A percentile compares a stretch with the other conserved stretches of the same genome.
Conservation (phyloP, 2,888 invertebrate species). For the Mythimna ferrago region DNA sequence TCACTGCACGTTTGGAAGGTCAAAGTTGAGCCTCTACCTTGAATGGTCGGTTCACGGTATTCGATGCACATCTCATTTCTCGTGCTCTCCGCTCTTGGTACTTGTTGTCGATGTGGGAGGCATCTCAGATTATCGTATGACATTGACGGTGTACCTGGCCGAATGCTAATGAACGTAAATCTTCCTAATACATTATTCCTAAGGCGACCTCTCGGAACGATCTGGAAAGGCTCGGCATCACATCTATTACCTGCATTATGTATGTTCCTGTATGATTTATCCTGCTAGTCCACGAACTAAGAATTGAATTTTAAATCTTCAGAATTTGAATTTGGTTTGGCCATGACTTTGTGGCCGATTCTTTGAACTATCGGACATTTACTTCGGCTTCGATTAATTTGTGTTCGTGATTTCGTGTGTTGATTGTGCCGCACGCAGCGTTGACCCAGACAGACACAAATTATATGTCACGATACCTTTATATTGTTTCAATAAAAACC, state of each 20-base stretch:
- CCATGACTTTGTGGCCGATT: constrained; percentile 10
- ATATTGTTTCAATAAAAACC: constrained; percentile 14
- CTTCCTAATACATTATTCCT: constrained; percentile 74
- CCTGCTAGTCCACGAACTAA: constrained; percentile 43
- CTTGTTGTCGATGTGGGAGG: constrained; percentile 70
- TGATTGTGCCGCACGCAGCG: constrained; percentile 16
- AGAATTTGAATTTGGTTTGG: constrained; percentile 15
- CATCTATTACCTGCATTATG: constrained; percentile 69
- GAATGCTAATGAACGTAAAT: constrained; percentile 78
- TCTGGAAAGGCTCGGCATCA: constrained; percentile 70
- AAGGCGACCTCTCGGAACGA: constrained; percentile 71
- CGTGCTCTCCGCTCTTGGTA: constrained; percentile 63
- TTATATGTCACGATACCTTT: constrained; percentile 14
- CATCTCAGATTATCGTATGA: constrained; percentile 78
- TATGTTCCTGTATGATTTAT: constrained; percentile 60
- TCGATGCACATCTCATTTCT: constrained; percentile 72
- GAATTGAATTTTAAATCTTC: constrained; percentile 31
- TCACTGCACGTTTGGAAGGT: constrained; percentile 66
- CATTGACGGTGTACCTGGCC: constrained; percentile 77
- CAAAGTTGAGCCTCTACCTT: constrained; percentile 70
- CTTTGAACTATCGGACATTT: constrained; percentile 21
- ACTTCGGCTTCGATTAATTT: constrained; percentile 29
- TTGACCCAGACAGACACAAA: constrained; percentile 18
- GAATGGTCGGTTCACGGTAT: constrained; percentile 66
- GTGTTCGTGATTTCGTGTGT: constrained; percentile 12